phyloP scores from a whole-genome alignment of 2,113 vertebrate genomes.

The Pangasianodon gigas region DNA sequence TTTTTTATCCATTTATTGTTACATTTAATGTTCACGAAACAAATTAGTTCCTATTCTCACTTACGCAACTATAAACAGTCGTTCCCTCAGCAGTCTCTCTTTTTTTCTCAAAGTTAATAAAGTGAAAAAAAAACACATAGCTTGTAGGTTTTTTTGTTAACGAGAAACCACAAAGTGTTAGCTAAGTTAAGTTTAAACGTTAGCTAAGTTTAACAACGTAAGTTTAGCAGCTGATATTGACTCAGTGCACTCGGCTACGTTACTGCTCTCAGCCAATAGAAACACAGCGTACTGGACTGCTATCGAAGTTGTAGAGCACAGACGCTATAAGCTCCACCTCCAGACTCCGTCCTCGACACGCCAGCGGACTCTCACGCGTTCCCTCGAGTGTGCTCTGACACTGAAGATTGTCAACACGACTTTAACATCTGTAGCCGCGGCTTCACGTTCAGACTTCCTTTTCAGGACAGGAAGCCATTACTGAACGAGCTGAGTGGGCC shows the following conservation, averaged over 20 bases:
- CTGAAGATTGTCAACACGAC: conserved; percentile 53
- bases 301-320: neutral
- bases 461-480: conserved; percentile 51
- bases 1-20: neutral
- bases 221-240: neutral
- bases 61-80: neutral
- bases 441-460: conserved; percentile 28
- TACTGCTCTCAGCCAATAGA: neutral
- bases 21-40: neutral
- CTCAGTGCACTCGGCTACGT: neutral
- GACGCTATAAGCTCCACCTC: neutral
- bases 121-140: neutral
- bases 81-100: neutral
- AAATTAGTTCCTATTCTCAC: neutral
- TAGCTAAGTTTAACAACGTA: neutral
- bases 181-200: neutral
- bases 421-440: conserved; percentile 53
- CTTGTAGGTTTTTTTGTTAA: neutral
- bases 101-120: neutral
- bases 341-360: neutral
- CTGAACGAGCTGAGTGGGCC: conserved; percentile 35
- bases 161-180: neutral
- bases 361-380: neutral
- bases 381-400: conserved; percentile 33
- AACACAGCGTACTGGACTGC: neutral